These are phyloP conservation scores for Pterocles orientalis DNA, from an alignment of 2,113 vertebrate genomes.

Conservation along the genomic window DNA sequence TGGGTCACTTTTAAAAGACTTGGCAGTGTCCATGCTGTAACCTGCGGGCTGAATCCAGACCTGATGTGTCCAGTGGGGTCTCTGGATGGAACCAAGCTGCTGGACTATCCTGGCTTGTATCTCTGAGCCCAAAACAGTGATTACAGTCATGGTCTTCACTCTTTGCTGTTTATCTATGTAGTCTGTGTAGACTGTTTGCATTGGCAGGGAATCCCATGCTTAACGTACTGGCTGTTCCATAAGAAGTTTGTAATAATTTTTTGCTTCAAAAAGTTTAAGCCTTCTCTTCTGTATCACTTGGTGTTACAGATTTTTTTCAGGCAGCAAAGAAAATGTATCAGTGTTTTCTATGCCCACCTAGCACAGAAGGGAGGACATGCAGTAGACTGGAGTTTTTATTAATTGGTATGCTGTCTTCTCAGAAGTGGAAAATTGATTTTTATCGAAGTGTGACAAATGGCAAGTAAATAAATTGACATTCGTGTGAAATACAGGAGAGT, in stretches of 20 bases:
- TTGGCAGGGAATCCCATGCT: neutral
- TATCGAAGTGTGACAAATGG: neutral
- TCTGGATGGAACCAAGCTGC: neutral
- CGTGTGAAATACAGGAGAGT: neutral
- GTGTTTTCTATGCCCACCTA: neutral
- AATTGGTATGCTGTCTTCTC: neutral
- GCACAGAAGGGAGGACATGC: neutral
- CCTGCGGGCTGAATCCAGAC: neutral
- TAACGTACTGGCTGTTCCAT: neutral
- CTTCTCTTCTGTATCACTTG: neutral
- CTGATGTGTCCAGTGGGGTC: neutral
- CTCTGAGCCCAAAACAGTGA: neutral
- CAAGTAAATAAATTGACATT: neutral
- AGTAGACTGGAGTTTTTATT: neutral
- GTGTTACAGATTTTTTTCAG: neutral
- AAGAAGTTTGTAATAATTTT: neutral
- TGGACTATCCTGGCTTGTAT: neutral
- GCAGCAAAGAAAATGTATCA: neutral
- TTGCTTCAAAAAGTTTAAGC: neutral
- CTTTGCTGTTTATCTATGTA: neutral
- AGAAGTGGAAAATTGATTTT: slow-evolving; percentile 11
- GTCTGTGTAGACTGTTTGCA: neutral
- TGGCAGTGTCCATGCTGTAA: neutral
- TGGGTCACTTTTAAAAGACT: neutral
- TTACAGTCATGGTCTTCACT: neutral